Evolutionary conservation across 2,797 vertebrate genomes (phyloP), one percentile per base, ranked within the genome.

Genomic region (Melanotaenia nigrans): DNA sequence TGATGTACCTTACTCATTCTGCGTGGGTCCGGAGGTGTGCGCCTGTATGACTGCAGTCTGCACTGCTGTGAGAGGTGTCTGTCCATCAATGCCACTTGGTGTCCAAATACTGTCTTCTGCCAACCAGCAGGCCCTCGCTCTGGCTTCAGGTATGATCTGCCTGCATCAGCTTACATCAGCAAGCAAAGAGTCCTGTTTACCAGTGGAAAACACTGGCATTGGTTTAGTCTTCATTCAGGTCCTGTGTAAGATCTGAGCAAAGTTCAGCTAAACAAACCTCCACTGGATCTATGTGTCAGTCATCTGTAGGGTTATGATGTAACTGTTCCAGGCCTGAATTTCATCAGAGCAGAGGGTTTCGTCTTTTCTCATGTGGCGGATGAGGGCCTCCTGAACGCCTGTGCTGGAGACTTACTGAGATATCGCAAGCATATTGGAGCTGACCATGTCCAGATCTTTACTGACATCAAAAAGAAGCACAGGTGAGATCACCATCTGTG

Each of bases 381-480:
- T 36, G 94, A 95, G 87, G 96, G 95, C 2, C 90, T 97, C 67
- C 87, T 97, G 76, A 94, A 96, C 4, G 96, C 96, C 22, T 96
- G 95, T 28, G 96, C 95, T 0, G 96, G 96, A 10, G 88, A 95
- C 40, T 86, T 97, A 40, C 90, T 97, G 75, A 85, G 95, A 45
- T 96, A 96, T 77, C 95, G 96, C 56, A 96, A 90, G 75, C 90
- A 88, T 63, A 92, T 97, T 0, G 95, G 96, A 77, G 96, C 95
- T 13, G 95, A 97, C 62, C 93, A 93, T 22, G 75, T 97, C 75
- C 94, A 95, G 81, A 92, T 97, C 84, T 96, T 96, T 60, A 95
- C 96, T 0, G 96, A 98, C 83, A 95, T 97, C 79, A 97, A 97
- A 74, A 97, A 97, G 90, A 97, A 96, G 54, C 96, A 96, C 89